phyloP scores from a whole-genome alignment of 2,888 invertebrate genomes.

The Amphipyra tragopoginis region DNA sequence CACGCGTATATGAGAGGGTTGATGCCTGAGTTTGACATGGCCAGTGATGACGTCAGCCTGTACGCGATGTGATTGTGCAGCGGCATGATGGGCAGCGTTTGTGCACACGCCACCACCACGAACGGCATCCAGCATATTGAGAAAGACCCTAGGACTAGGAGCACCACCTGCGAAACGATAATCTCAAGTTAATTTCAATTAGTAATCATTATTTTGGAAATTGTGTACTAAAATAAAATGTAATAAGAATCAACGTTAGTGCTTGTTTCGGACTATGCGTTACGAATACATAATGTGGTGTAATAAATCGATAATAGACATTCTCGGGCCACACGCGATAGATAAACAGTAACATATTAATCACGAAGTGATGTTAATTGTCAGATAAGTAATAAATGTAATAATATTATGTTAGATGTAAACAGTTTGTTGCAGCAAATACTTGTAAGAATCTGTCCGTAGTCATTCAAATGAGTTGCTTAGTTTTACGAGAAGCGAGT shows the following conservation, averaged over 20 bases:
- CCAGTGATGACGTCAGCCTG: conserved; percentile 92
- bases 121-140: conserved; percentile 95
- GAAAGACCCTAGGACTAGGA: conserved; percentile 94
- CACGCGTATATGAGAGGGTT: conserved; percentile 96
- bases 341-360: conserved; percentile 2
- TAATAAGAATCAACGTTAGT: too few relatives aligned
- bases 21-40: conserved; percentile 94
- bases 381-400: conserved; percentile 4
- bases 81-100: conserved; percentile 88
- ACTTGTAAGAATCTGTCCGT: background rate
- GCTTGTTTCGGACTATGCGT: background rate
- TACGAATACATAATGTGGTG: background rate
- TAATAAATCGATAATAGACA: conserved; percentile 1
- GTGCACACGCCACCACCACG: conserved; percentile 92
- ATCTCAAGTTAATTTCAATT: background rate
- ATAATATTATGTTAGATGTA: background rate
- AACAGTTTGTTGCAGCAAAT: background rate
- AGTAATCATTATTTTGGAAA: background rate
- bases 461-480: too few relatives aligned
- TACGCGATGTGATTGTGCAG: conserved; percentile 90
- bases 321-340: background rate
- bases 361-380: conserved; percentile 7
- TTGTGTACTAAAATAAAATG: too few relatives aligned
- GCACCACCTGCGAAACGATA: conserved; percentile 91
- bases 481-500: too few relatives aligned